Evolutionary conservation across 2,888 invertebrate genomes (phyloP).

Genomic region (Sarcophaga subvicina): DNA sequence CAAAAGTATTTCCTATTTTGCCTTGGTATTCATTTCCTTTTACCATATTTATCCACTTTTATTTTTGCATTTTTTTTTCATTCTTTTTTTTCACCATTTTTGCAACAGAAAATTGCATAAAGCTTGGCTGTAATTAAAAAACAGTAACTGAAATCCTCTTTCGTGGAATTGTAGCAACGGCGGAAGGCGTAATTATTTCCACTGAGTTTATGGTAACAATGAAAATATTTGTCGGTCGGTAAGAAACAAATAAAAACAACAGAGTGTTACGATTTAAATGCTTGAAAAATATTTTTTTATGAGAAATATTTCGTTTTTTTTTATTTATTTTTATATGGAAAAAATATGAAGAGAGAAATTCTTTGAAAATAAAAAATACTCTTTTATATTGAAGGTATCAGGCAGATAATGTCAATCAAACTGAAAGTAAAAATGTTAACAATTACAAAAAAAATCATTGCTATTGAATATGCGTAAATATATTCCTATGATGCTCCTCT

Average conservation of each 20-base stretch:
- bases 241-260: slow-evolving; percentile 6
- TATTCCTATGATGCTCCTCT: no score
- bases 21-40: slow-evolving; percentile 56
- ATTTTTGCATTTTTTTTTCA: slow-evolving; percentile 16
- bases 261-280: not conserved
- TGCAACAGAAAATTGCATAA: slow-evolving; percentile 21
- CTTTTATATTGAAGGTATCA: no score
- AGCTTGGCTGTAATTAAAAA: slow-evolving; percentile 66
- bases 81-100: not conserved
- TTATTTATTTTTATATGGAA: not conserved
- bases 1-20: slow-evolving; percentile 51
- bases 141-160: slow-evolving; percentile 50
- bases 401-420: no score
- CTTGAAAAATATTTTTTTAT: not conserved
- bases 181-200: slow-evolving; percentile 62
- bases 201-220: slow-evolving; percentile 55
- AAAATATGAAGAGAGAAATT: not conserved
- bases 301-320: not conserved
- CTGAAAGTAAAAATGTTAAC: no score
- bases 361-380: no score
- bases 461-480: no score
- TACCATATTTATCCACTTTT: slow-evolving; percentile 21
- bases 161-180: slow-evolving; percentile 17
- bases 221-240: slow-evolving; percentile 27
- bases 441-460: no score